These are phyloP conservation scores for Acrocephalus scirpaceus DNA, from an alignment of 2,797 vertebrate genomes.

Conservation along the genomic window DNA sequence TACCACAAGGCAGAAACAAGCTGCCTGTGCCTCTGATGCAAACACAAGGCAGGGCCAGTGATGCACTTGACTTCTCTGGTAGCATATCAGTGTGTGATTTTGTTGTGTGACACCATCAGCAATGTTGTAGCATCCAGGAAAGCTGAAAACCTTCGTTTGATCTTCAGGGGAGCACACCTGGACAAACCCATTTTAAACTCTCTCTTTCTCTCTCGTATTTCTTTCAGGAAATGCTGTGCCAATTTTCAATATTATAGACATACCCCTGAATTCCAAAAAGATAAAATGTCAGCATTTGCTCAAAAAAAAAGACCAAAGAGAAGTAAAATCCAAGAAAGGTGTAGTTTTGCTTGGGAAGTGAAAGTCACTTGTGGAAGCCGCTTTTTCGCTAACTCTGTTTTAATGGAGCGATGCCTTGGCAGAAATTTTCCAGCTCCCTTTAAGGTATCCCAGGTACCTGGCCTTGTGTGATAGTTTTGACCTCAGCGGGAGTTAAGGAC, in stretches of 20 bases:
- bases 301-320: neutral
- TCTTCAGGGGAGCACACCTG: neutral
- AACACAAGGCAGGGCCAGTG: fast-evolving
- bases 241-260: neutral
- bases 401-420: neutral
- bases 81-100: neutral
- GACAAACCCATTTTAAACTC: neutral
- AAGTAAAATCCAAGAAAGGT: neutral
- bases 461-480: neutral
- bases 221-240: neutral
- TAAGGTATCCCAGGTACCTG: neutral
- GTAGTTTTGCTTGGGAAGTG: neutral
- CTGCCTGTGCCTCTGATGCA: neutral
- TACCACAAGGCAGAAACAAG: fast-evolving
- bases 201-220: neutral
- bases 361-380: neutral
- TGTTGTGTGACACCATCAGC: neutral
- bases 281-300: neutral
- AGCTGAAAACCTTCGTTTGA: neutral
- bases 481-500: neutral
- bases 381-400: neutral
- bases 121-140: neutral
- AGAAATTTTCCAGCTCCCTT: neutral
- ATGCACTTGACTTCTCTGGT: neutral
- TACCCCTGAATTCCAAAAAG: neutral